Evolutionary conservation across 2,113 vertebrate species (phyloP), one percentile per base, ranked within the genome.

Genomic region (Cynoglossus semilaevis): DNA sequence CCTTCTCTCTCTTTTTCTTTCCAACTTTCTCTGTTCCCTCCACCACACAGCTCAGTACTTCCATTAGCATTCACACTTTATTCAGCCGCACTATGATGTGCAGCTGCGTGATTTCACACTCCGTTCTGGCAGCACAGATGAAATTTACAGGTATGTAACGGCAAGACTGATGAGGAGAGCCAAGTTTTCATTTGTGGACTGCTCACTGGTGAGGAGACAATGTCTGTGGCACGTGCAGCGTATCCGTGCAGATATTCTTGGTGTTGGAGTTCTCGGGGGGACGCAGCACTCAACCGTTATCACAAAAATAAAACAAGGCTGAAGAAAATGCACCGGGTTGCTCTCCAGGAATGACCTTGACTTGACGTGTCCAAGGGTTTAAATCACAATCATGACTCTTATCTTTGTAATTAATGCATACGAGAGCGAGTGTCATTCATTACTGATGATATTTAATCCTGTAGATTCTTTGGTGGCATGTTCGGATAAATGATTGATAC

Each of bases 91-190:
- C 88, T 86, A 86, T 90, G 88, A 90, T 89, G 88, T 88, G 87
- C 70, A 88, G 85, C 87, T 83, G 60, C 78, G 80, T 65, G 85
- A 90, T 90, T 92, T 92, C 89, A 90, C 85, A 88, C 83, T 89
- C 87, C 81, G 73, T 72, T 69, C 81, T 69, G 79, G 87, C 85
- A 82, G 81, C 79, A 82, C 74, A 81, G 86, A 91, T 91, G 86
- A 88, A 61, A 90, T 91, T 88, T 87, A 79, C 70, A 88, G 84
- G 87, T 86, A 81, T 70, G 79, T 67, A 70, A 74, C 77, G 74
- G 83, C 72, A 77, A 77, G 77, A 83, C 81, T 79, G 83, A 89
- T 88, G 85, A 89, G 74, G 51, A 74, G 77, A 87, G 70, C 75
- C 52, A 61, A 53, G 69, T 79, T 84, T 74, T 82, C 73, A 79